Percentiles rank a stretch among this genome's conserved stretches.
phyloP scores from a whole-genome alignment of 2,797 vertebrate genomes.

The Dryobates pubescens region DNA sequence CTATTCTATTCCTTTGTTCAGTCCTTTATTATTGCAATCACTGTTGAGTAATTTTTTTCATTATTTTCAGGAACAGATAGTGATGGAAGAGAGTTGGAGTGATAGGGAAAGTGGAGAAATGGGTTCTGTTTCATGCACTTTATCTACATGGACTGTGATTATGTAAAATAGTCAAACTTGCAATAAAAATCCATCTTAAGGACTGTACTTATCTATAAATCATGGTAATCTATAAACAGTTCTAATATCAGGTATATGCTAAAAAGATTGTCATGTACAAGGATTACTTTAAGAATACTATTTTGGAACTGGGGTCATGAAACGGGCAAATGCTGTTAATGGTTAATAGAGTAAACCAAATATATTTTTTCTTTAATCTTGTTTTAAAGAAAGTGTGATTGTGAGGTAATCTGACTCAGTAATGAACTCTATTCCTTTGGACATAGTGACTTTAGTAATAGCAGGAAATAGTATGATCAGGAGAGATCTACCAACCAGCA shows the following conservation, averaged over 20 bases:
- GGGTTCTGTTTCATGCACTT: not conserved
- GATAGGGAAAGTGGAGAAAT: not conserved
- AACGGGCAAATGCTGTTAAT: not conserved
- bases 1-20: not conserved
- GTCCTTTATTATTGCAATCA: not conserved
- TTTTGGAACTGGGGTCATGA: not conserved
- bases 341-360: not conserved
- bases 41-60: not conserved
- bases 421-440: not conserved
- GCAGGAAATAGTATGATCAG: not conserved
- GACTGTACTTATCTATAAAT: not conserved
- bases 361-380: not conserved
- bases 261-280: not conserved
- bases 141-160: not conserved
- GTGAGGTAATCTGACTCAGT: not conserved
- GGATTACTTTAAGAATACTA: not conserved
- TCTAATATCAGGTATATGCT: not conserved
- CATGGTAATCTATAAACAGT: not conserved
- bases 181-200: not conserved
- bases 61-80: not conserved
- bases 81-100: not conserved
- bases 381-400: not conserved
- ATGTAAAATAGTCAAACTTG: not conserved
- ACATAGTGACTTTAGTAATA: not conserved
- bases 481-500: not conserved